Conservation (phyloP, 1,140 invertebrate genomes). For the Olivierus martensii region DNA sequence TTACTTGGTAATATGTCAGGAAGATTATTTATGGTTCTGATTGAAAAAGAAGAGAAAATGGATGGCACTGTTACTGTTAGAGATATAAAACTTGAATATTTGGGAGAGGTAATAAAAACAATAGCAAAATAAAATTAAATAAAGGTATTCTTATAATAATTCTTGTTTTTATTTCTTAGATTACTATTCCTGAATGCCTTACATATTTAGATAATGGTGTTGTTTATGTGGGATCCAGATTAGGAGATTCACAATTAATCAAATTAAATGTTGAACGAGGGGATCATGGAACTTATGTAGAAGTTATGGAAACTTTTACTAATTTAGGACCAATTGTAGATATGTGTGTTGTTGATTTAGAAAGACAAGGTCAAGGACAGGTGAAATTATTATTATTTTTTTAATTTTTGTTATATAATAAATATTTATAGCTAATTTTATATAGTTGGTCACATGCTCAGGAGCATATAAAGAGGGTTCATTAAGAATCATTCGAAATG, state of each 20-base stretch:
- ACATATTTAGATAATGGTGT: slow-evolving; percentile 99
- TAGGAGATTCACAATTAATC: slow-evolving; percentile 93
- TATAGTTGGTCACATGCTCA: slow-evolving; percentile 85
- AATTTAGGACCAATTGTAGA: slow-evolving; percentile 96
- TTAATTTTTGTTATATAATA: neutral
- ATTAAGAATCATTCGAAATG: slow-evolving; percentile 89
- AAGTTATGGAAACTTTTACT: slow-evolving; percentile 89
- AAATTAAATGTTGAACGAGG: slow-evolving; percentile 75
- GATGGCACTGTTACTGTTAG: slow-evolving; percentile 62
- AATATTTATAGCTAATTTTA: slow-evolving; percentile 6
- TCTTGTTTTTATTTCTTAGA: slow-evolving; percentile 41
- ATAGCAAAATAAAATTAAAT: too few relatives aligned
- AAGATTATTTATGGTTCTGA: slow-evolving; percentile 88
- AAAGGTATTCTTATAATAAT: too few relatives aligned
- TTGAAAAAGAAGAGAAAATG: slow-evolving; percentile 67
- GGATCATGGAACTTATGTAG: slow-evolving; percentile 76
- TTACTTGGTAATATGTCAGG: slow-evolving; percentile 89
- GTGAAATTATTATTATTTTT: slow-evolving; percentile 17
- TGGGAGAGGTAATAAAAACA: slow-evolving; percentile 60
- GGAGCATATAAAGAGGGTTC: slow-evolving; percentile 95
- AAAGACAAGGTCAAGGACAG: slow-evolving; percentile 92
- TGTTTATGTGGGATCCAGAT: slow-evolving; percentile 87
- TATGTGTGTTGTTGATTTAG: slow-evolving; percentile 93
- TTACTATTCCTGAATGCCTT: slow-evolving; percentile 93
- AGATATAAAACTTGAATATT: slow-evolving; percentile 82